A percentile compares a stretch with the other conserved stretches of the same genome.
phyloP scores from a whole-genome alignment of 35 echinoderm and acorn worm genomes.

The Patiria miniata region DNA sequence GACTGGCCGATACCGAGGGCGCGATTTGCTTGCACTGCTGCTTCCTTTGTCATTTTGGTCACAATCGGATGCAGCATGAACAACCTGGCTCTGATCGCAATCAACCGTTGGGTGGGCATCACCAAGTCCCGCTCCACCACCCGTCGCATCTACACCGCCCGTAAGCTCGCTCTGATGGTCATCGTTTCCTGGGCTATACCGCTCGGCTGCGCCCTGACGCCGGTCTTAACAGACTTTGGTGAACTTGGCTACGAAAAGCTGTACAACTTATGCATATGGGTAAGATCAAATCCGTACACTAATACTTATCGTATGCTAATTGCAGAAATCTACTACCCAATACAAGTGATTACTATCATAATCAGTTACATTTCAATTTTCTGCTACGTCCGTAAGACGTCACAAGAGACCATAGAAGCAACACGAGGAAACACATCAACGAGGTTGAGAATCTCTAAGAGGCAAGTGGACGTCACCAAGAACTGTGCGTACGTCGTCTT shows the following conservation, averaged over 20 bases:
- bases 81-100: constrained; percentile 39
- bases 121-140: not conserved
- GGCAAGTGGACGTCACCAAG: constrained; percentile 56
- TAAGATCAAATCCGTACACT: constrained; percentile 8
- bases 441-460: not conserved
- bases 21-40: not conserved
- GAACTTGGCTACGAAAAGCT: constrained; percentile 25
- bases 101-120: constrained; percentile 49
- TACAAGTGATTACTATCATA: constrained; percentile 23
- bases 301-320: not conserved
- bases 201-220: not conserved
- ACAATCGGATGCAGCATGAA: constrained; percentile 5
- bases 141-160: constrained; percentile 28
- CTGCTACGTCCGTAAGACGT: not conserved
- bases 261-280: constrained; percentile 28
- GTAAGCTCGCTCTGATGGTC: constrained; percentile 34
- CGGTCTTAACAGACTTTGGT: constrained; percentile 19
- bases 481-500: constrained; percentile 57
- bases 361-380: constrained; percentile 28
- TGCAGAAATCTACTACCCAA: constrained; percentile 28
- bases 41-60: not conserved
- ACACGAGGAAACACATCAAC: no score
- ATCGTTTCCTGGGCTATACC: constrained; percentile 16
- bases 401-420: no score
- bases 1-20: not conserved